Conservation (phyloP, 2,113 vertebrate genomes). For the Neodontobutis hainanensis region DNA sequence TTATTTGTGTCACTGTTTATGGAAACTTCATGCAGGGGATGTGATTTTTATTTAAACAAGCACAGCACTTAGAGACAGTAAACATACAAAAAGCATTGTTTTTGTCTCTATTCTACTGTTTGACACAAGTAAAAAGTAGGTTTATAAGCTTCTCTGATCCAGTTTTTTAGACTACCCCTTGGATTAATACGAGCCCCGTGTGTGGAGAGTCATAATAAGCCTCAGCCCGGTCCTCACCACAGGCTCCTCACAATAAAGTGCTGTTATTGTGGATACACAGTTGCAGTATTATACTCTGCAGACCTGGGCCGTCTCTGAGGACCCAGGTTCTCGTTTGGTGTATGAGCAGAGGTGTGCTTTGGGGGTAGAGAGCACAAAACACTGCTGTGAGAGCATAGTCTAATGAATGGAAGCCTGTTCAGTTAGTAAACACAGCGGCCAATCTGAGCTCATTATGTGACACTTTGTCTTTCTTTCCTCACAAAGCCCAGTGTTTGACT, state of each 20-base stretch:
- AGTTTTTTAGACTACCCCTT: not conserved
- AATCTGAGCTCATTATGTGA: constrained; percentile 37
- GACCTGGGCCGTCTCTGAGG: constrained; percentile 19
- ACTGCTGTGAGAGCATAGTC: constrained; percentile 57
- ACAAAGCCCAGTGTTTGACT: not conserved
- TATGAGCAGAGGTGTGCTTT: not conserved
- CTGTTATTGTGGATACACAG: not conserved
- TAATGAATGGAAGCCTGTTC: constrained; percentile 63
- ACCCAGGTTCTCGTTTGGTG: constrained; percentile 38
- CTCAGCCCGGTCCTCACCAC: not conserved
- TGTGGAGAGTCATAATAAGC: not conserved
- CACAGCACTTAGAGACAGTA: too few species aligned
- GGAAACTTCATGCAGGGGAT: too few species aligned
- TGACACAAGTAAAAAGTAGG: too few species aligned
- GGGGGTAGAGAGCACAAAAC: constrained; percentile 41
- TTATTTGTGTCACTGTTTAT: too few species aligned
- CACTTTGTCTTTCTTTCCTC: constrained; percentile 11
- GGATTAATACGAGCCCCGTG: not conserved
- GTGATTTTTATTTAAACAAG: too few species aligned
- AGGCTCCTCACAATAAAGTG: not conserved
- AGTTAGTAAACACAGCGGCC: constrained; percentile 25
- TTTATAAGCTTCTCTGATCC: not conserved
- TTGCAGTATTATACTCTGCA: not conserved
- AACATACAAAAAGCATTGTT: too few species aligned
- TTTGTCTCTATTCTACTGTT: too few species aligned